Evolutionary conservation across 2,797 vertebrate genomes (phyloP).

Genomic region (Rachycentron canadum): DNA sequence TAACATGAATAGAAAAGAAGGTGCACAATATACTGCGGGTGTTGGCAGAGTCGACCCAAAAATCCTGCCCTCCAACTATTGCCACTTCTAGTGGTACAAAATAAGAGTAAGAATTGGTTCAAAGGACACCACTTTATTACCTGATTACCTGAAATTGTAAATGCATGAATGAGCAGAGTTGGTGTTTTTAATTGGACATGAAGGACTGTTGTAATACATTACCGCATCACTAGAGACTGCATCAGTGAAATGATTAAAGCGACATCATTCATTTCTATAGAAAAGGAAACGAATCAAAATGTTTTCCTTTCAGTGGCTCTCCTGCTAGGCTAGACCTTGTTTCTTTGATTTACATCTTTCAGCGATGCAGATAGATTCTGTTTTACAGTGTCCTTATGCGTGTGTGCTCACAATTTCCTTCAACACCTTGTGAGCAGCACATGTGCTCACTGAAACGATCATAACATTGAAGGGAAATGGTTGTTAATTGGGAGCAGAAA

Average conservation of each 20-base stretch:
- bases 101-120: neutral
- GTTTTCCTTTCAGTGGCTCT: neutral
- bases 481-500: neutral
- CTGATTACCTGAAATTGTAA: neutral
- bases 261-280: neutral
- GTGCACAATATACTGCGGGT: constrained; percentile 10
- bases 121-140: neutral
- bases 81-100: neutral
- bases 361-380: neutral
- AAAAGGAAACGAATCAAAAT: neutral
- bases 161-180: neutral
- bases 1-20: constrained; percentile 27
- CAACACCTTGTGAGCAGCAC: constrained; percentile 8
- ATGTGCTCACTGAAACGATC: constrained; percentile 7
- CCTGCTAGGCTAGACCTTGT: neutral
- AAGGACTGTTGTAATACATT: constrained; percentile 11
- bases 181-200: neutral
- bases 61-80: neutral
- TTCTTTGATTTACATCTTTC: constrained; percentile 14
- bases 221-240: neutral
- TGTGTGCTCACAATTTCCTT: neutral
- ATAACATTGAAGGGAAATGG: neutral
- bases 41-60: constrained; percentile 10
- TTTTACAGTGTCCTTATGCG: neutral
- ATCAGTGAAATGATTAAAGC: constrained; percentile 16